Evolutionary conservation across 2,888 invertebrate genomes (phyloP).

Genomic region (Phania funesta): DNA sequence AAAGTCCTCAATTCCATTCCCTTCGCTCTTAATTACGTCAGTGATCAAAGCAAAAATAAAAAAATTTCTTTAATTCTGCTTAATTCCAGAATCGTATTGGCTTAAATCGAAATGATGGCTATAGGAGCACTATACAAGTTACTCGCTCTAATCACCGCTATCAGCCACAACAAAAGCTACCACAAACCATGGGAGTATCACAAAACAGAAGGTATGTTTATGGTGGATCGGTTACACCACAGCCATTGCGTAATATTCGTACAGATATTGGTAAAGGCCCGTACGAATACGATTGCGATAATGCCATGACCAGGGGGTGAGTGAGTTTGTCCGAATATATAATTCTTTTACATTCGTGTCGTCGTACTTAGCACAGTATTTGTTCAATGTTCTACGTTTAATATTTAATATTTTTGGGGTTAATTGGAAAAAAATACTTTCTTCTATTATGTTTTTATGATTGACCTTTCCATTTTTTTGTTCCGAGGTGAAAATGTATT

Average conservation of each 20-base stretch:
- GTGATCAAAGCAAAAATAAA: too few species aligned
- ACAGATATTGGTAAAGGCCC: conserved; percentile 70
- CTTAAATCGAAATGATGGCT: conserved; percentile 75
- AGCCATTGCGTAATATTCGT: conserved; percentile 81
- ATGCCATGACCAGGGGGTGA: conserved; percentile 46
- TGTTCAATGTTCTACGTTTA: background rate
- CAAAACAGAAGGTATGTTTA: conserved; percentile 81
- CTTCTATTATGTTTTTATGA: too few species aligned
- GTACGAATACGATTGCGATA: conserved; percentile 49
- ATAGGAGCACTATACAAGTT: conserved; percentile 76
- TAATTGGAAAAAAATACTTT: background rate
- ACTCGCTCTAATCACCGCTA: conserved; percentile 64
- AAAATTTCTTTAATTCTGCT: too few species aligned
- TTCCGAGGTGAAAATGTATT: too few species aligned
- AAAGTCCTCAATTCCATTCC: too few species aligned
- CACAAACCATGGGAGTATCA: conserved; percentile 62
- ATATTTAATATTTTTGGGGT: background rate
- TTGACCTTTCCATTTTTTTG: too few species aligned
- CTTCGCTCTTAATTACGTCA: too few species aligned
- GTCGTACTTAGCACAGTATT: background rate
- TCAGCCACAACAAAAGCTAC: conserved; percentile 38
- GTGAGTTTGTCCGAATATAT: conserved; percentile 35
- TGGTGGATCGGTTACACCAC: conserved; percentile 83
- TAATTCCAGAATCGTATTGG: conserved; percentile 68
- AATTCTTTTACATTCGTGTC: background rate